A percentile compares a stretch with the other conserved stretches of the same genome.
Conservation (phyloP, 2,113 vertebrate genomes). For the Maccullochella peelii region DNA sequence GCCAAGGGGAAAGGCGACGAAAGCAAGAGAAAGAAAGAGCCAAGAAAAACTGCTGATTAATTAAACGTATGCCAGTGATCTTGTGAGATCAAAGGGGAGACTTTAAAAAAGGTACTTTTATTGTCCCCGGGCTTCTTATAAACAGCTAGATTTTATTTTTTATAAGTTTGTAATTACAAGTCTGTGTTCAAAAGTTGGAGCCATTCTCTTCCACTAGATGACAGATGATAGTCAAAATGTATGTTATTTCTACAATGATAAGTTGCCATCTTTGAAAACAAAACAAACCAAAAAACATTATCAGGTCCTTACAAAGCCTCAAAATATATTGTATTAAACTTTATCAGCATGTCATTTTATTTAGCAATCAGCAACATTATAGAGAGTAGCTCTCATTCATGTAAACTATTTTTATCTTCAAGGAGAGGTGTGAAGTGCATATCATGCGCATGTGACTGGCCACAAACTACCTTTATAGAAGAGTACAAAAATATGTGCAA, state of each 20-base stretch:
- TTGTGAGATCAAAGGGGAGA: slow-evolving; percentile 71
- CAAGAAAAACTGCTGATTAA: slow-evolving; percentile 63
- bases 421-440: slow-evolving; percentile 47
- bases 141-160: slow-evolving; percentile 20
- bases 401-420: background rate
- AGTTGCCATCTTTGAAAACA: slow-evolving; percentile 7
- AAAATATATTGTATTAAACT: background rate
- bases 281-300: slow-evolving; percentile 9
- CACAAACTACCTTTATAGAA: slow-evolving; percentile 59
- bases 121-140: slow-evolving; percentile 36
- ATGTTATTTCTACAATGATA: background rate
- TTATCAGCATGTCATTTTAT: background rate
- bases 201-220: slow-evolving; percentile 8
- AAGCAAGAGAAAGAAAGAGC: slow-evolving; percentile 41
- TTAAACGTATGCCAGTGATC: slow-evolving; percentile 62
- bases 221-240: slow-evolving; percentile 1
- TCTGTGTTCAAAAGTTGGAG: slow-evolving; percentile 22
- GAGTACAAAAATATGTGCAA: slow-evolving; percentile 66
- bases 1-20: slow-evolving; percentile 58
- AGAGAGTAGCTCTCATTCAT: background rate
- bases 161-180: slow-evolving; percentile 19
- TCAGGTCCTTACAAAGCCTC: slow-evolving; percentile 1
- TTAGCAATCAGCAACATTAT: background rate
- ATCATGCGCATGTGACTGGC: slow-evolving; percentile 23
- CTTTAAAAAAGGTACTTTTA: slow-evolving; percentile 64